A percentile compares a stretch with the other conserved stretches of the same genome.
These are phyloP conservation scores for Cordylochernes scorpioides DNA, from an alignment of 2,888 invertebrate species.

Conservation along the genomic window DNA sequence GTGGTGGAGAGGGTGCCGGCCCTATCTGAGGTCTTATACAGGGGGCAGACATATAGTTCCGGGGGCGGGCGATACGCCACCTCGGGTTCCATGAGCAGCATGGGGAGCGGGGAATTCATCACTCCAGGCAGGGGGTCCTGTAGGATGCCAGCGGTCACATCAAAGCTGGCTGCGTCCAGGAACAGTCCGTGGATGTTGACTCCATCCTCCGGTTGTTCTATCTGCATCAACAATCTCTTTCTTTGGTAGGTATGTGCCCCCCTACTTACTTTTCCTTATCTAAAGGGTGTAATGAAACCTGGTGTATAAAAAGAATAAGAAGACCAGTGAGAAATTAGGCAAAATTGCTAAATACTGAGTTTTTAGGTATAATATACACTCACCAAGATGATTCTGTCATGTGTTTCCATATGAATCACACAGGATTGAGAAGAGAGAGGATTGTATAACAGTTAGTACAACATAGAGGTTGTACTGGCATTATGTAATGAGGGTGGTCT, in stretches of 20 bases:
- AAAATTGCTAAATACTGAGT: no score
- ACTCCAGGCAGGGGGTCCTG: constrained; percentile 30
- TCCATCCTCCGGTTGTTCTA: constrained; percentile 18
- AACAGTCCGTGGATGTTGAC: constrained; percentile 24
- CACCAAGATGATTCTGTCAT: background rate
- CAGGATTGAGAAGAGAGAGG: no score
- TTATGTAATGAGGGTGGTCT: no score
- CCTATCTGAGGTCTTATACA: constrained; percentile 23
- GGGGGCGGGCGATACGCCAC: constrained; percentile 26
- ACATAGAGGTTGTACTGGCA: no score
- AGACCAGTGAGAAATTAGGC: no score
- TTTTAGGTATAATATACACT: background rate
- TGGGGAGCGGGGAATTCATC: constrained; percentile 44
- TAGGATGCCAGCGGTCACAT: constrained; percentile 1
- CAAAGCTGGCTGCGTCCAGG: constrained; percentile 23
- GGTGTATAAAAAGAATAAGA: no score
- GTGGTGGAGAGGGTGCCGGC: constrained; percentile 26
- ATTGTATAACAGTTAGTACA: no score
- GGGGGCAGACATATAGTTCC: constrained; percentile 20
- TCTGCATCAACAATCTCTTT: no score
- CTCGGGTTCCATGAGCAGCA: constrained; percentile 35
- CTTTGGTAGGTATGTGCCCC: no score
- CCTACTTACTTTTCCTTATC: no score
- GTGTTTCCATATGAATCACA: no score
- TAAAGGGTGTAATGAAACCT: no score